These are phyloP conservation scores for Cromileptes altivelis DNA, from an alignment of 2,113 vertebrate genomes.

Conservation along the genomic window DNA sequence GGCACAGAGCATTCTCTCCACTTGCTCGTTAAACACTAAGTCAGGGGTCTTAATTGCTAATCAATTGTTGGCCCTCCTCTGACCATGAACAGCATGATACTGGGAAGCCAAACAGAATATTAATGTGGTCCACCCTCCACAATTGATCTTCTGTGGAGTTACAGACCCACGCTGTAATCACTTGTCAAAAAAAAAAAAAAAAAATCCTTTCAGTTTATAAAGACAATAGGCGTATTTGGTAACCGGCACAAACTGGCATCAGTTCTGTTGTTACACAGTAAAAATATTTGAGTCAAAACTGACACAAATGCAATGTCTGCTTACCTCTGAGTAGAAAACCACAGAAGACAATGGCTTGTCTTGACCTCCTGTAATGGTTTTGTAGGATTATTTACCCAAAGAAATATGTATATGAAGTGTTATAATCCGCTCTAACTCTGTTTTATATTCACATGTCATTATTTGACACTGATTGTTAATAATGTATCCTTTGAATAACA, in stretches of 20 bases:
- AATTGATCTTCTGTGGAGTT: conserved; percentile 42
- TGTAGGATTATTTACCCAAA: background rate
- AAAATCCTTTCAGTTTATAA: background rate
- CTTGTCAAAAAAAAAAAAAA: background rate
- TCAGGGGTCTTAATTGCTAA: conserved; percentile 66
- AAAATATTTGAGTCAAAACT: background rate
- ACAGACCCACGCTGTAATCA: conserved; percentile 6
- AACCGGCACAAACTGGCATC: background rate
- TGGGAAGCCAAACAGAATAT: conserved; percentile 61
- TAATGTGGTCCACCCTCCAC: conserved; percentile 50
- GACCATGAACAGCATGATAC: conserved; percentile 51
- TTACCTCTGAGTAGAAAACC: background rate
- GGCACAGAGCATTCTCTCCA: conserved; percentile 22
- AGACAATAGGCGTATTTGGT: background rate
- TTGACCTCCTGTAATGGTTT: background rate
- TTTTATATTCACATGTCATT: background rate
- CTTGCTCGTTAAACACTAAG: conserved; percentile 53
- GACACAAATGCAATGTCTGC: background rate
- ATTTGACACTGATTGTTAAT: too few relatives aligned
- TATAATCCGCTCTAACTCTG: background rate
- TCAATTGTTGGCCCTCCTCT: conserved; percentile 62
- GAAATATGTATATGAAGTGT: background rate
- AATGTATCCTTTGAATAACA: background rate
- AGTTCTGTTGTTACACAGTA: background rate
- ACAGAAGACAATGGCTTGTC: background rate